Percentiles rank a stretch among this genome's conserved stretches.
These are phyloP conservation scores for Sarcophaga variegata DNA, from an alignment of 2,888 invertebrate genomes.

Conservation along the genomic window DNA sequence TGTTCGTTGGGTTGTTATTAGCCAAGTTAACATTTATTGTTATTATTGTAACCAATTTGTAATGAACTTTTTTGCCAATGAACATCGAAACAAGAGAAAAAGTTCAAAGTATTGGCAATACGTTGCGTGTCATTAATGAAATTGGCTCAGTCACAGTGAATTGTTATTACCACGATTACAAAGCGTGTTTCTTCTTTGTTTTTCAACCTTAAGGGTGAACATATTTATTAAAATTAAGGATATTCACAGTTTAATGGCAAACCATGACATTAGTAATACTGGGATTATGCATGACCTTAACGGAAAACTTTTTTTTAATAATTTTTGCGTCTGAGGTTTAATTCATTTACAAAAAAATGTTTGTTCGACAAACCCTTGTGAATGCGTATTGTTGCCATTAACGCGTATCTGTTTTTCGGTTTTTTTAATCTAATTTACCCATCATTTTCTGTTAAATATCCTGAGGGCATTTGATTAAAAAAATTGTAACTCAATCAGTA, in stretches of 20 bases:
- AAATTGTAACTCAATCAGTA: conserved; percentile 24
- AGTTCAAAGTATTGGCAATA: conserved; percentile 10
- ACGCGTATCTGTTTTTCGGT: conserved; percentile 9
- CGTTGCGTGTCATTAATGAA: not conserved
- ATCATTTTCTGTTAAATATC: not conserved
- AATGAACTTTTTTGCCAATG: conserved; percentile 8
- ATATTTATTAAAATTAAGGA: not conserved
- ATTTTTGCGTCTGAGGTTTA: conserved; percentile 7
- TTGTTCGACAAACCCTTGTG: not conserved
- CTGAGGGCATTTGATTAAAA: conserved; percentile 32
- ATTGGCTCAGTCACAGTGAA: conserved; percentile 20
- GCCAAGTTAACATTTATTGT: conserved; percentile 61
- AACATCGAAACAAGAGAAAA: not conserved
- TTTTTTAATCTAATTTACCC: not conserved
- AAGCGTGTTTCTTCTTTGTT: not conserved
- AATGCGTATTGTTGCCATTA: not conserved
- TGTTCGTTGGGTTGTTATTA: conserved; percentile 45
- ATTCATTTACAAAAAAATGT: not conserved
- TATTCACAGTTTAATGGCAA: no score
- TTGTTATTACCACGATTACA: conserved; percentile 14
- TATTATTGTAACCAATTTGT: conserved; percentile 50
- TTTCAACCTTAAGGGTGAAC: not conserved
- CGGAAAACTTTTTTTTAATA: not conserved
- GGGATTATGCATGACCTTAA: no score
- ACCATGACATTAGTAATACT: no score